A percentile compares a stretch with the other conserved stretches of the same genome.
Conservation (phyloP, 1,140 invertebrate genomes). For the Ostrea edulis region DNA sequence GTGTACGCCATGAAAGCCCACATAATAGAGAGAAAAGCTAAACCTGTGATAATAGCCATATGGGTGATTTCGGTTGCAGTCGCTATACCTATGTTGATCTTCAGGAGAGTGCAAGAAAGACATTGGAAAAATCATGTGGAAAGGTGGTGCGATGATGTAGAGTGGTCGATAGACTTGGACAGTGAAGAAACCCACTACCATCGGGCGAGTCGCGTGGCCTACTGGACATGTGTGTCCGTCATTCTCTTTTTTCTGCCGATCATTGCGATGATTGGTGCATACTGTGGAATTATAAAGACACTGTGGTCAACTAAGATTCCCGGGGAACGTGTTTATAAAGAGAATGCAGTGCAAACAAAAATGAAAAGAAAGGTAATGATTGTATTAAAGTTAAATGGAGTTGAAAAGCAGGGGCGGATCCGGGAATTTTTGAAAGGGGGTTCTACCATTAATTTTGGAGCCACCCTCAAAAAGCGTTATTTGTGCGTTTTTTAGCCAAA, state of each 20-base stretch:
- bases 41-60: conserved; percentile 77
- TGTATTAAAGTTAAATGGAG: too few species aligned
- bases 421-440: too few species aligned
- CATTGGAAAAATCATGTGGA: conserved; percentile 75
- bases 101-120: conserved; percentile 62
- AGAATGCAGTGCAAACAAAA: conserved; percentile 68
- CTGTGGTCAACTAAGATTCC: conserved; percentile 69
- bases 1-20: conserved; percentile 77
- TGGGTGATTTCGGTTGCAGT: conserved; percentile 79
- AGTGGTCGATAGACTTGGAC: conserved; percentile 65
- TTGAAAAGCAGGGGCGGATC: too few species aligned
- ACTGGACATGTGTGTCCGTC: conserved; percentile 80
- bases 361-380: conserved; percentile 70
- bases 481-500: too few species aligned
- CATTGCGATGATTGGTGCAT: conserved; percentile 79
- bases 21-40: conserved; percentile 72
- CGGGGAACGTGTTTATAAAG: conserved; percentile 66
- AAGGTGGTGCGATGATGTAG: conserved; percentile 70
- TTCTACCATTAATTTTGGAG: too few species aligned
- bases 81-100: conserved; percentile 76
- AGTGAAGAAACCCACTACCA: conserved; percentile 40
- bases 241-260: conserved; percentile 81
- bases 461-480: too few species aligned
- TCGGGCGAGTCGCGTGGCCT: conserved; percentile 67
- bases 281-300: conserved; percentile 79